Percentiles rank a stretch among this genome's conserved stretches.
Conservation (phyloP, 2,113 vertebrate species). For the Benitochromis conjunctus region DNA sequence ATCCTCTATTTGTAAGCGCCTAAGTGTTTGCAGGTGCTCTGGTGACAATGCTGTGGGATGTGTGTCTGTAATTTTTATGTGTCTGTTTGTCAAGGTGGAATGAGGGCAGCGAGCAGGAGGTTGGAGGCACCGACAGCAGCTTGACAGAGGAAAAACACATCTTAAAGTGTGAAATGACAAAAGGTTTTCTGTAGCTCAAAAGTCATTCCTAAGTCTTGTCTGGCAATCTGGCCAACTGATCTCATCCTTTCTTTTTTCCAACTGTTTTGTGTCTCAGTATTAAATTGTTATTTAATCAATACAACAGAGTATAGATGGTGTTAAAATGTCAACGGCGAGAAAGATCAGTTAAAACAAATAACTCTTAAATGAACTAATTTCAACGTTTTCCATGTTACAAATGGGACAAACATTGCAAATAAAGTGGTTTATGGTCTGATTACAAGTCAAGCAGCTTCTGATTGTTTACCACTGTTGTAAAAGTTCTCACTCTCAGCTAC, state of each 20-base stretch:
- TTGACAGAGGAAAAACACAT: conserved; percentile 37
- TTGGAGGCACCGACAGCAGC: conserved; percentile 15
- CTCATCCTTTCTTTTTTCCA: neutral
- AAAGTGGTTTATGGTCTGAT: neutral
- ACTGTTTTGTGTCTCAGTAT: neutral
- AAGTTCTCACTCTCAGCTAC: neutral
- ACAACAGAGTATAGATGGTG: neutral
- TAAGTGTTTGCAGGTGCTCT: neutral
- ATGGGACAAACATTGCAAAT: neutral
- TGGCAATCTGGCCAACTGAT: neutral
- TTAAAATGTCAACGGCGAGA: neutral
- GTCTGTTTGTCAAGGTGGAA: conserved; percentile 34
- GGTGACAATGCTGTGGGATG: neutral
- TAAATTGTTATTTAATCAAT: neutral
- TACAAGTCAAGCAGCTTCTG: neutral
- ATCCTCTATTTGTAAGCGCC: conserved; percentile 3
- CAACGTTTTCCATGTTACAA: fast-evolving
- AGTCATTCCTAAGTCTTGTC: conserved; percentile 14
- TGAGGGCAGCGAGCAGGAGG: conserved; percentile 9
- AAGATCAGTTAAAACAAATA: neutral
- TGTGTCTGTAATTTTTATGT: conserved; percentile 12
- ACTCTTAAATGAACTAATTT: neutral
- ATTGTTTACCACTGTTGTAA: neutral
- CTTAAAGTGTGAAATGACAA: conserved; percentile 34
- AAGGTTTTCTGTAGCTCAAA: conserved; percentile 15